phyloP scores from a whole-genome alignment of 2,888 invertebrate genomes.

The Adelphocoris suturalis region DNA sequence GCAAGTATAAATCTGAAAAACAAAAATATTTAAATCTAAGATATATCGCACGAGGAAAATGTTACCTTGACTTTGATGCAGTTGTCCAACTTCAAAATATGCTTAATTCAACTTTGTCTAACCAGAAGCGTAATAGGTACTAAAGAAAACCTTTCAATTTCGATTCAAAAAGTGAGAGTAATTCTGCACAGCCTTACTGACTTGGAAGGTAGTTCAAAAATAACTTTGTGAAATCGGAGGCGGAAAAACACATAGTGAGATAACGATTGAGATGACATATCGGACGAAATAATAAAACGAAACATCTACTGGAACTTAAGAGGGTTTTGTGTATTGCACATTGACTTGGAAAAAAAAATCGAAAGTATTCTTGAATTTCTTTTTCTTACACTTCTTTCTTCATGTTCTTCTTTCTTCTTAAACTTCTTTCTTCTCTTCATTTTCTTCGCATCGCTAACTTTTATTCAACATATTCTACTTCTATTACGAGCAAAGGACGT shows the following conservation, averaged over 20 bases:
- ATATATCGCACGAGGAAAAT: background rate
- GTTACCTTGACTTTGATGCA: background rate
- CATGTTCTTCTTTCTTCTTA: slow-evolving; percentile 7
- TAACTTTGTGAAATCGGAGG: background rate
- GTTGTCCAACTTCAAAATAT: background rate
- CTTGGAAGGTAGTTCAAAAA: background rate
- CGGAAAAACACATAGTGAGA: background rate
- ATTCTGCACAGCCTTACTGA: background rate
- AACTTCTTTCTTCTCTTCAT: slow-evolving; percentile 45
- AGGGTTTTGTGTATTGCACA: background rate
- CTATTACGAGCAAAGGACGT: background rate
- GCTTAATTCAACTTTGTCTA: background rate
- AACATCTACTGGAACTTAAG: too few relatives aligned
- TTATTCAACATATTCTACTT: slow-evolving; percentile 1
- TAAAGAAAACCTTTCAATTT: too few relatives aligned
- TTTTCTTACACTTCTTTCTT: slow-evolving; percentile 21
- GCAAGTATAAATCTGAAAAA: background rate
- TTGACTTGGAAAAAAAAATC: too few relatives aligned
- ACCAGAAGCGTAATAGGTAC: background rate
- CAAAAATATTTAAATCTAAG: too few relatives aligned
- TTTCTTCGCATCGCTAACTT: background rate
- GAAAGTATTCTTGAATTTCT: background rate
- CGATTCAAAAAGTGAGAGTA: too few relatives aligned
- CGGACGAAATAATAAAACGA: too few relatives aligned
- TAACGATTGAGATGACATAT: too few relatives aligned